Evolutionary conservation across 1,140 invertebrate genomes (phyloP).

Genomic region (Marisa cornuarietis): DNA sequence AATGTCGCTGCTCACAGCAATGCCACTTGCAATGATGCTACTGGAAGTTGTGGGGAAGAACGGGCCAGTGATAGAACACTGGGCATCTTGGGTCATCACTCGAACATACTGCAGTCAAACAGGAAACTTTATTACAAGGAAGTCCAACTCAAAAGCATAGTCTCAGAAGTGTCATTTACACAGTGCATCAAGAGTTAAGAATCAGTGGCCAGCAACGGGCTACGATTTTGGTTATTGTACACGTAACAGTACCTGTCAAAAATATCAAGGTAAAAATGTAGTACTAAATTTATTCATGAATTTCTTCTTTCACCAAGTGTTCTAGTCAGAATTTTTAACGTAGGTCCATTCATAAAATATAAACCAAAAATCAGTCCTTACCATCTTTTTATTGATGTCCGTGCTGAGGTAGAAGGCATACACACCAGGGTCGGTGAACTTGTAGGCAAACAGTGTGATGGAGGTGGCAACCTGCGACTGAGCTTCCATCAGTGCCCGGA

Average conservation of each 20-base stretch:
- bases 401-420: constrained; percentile 61
- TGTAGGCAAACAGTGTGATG: constrained; percentile 59
- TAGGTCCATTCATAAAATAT: too few species aligned
- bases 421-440: constrained; percentile 58
- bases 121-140: too few species aligned
- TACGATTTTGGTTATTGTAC: too few species aligned
- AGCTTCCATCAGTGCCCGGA: constrained; percentile 53
- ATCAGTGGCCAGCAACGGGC: too few species aligned
- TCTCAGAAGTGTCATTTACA: too few species aligned
- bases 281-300: too few species aligned
- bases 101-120: constrained; percentile 52
- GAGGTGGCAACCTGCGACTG: constrained; percentile 45
- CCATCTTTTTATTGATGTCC: constrained; percentile 61
- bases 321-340: not conserved
- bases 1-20: constrained; percentile 54
- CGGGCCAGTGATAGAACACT: constrained; percentile 57
- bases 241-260: too few species aligned
- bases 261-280: too few species aligned
- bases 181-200: too few species aligned
- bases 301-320: too few species aligned
- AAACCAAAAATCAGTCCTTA: constrained; percentile 29
- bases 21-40: constrained; percentile 53
- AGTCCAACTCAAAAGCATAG: too few species aligned
- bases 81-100: constrained; percentile 54
- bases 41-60: constrained; percentile 59